These are phyloP conservation scores for Papilio elwesi DNA, from an alignment of 2,888 invertebrate genomes.

Conservation along the genomic window DNA sequence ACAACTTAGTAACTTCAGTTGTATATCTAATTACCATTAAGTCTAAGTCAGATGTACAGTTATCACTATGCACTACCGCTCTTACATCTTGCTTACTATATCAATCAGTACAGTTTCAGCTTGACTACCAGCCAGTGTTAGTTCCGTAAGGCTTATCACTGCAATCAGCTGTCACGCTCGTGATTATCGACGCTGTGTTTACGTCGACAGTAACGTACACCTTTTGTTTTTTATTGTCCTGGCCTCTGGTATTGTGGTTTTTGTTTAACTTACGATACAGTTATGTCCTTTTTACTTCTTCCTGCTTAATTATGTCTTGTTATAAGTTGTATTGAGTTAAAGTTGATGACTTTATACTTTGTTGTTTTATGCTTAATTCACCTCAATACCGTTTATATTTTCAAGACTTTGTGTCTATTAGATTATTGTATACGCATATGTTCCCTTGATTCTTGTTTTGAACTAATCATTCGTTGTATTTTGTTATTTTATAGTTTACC, in stretches of 20 bases:
- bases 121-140: background rate
- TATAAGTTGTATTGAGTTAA: too few species aligned
- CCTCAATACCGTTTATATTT: too few species aligned
- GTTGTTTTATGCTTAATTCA: too few species aligned
- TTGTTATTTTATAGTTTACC: too few species aligned
- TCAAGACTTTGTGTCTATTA: too few species aligned
- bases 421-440: too few species aligned
- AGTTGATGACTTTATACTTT: too few species aligned
- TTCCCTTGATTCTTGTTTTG: too few species aligned
- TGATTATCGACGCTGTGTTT: constrained; percentile 25
- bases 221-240: background rate
- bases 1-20: too few species aligned
- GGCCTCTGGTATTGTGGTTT: background rate
- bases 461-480: too few species aligned
- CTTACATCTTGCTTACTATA: background rate
- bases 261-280: background rate
- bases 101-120: background rate
- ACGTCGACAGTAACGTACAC: background rate
- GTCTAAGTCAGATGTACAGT: too few species aligned
- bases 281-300: background rate
- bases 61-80: background rate
- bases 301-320: background rate
- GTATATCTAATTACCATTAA: too few species aligned
- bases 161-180: constrained; percentile 34
- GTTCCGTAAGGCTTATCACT: constrained; percentile 26